Conservation (phyloP, 64 coral and sea anemone species). For the Orbicella faveolata region DNA sequence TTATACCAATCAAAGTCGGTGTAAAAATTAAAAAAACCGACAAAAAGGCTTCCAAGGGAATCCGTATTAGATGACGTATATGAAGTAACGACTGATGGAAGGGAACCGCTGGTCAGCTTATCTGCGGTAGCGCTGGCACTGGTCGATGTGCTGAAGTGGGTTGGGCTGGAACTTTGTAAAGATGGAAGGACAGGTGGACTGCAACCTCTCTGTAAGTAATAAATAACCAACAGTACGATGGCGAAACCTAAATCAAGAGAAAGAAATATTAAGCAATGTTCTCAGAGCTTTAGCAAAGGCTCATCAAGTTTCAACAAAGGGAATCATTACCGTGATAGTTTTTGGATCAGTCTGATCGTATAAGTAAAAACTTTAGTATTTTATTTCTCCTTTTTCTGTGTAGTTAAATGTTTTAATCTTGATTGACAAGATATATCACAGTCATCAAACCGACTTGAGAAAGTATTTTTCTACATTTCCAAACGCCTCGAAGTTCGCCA, state of each 20-base stretch:
- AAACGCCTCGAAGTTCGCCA: too few species aligned
- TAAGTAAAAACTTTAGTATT: too few species aligned
- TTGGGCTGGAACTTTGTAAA: conserved; percentile 7
- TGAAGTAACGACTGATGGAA: conserved; percentile 4
- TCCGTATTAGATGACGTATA: conserved; percentile 27
- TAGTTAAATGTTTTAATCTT: too few species aligned
- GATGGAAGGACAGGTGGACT: conserved; percentile 53
- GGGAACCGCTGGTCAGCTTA: conserved; percentile 16
- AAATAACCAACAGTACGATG: conserved; percentile 44
- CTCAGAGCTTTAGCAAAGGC: neutral
- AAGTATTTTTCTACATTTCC: too few species aligned
- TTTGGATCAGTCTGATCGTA: too few species aligned
- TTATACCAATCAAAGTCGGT: conserved; percentile 40
- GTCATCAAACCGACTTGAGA: too few species aligned
- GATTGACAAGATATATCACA: too few species aligned
- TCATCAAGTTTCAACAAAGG: too few species aligned
- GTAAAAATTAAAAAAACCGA: conserved; percentile 68
- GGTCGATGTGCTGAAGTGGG: conserved; percentile 5
- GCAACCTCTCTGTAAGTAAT: conserved; percentile 67
- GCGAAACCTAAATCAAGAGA: conserved; percentile 44
- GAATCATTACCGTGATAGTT: too few species aligned
- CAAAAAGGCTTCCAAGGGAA: conserved; percentile 26
- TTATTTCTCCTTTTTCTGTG: too few species aligned
- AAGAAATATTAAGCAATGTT: neutral
- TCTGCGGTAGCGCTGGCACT: conserved; percentile 3